Base-by-base conservation (phyloP, 2,797 vertebrate genomes). In the Bradypodion ventrale region DNA sequence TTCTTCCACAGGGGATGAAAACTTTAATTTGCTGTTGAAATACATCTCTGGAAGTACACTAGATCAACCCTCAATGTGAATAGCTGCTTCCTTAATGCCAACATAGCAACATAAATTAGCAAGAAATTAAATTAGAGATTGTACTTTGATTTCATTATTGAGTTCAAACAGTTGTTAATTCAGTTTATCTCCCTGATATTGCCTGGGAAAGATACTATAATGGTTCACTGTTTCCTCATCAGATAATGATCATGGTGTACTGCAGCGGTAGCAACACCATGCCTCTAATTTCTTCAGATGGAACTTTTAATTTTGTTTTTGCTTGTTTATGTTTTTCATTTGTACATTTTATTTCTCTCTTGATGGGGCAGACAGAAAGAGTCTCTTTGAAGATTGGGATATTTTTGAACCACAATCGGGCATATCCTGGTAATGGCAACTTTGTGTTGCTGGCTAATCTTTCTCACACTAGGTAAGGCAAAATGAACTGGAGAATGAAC, bases 81-180 rank as follows among this genome's bases (percentile, higher is more conserved):
- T 82, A 63, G 40, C n/a, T 85, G 86, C 66, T 87, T 77, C 37
- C 52, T 82, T 46, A 88, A 49, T 65, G 15, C 82, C 80, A 84
- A 56, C 77, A 83, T n/a, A 62, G 32, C 16, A 78, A 27, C 80
- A 87, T 88, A 87, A 85, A 82, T 89, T 90, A 92, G 69, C 32
- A 68, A 75, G 65, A 87, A 77, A 92, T 83, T 86, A 78, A 90
- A 89, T 88, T 89, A 90, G 78, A 68, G 87, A 83, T 89, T 88
- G 72, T 85, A 79, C 42, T 59, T 89, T 85, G 52, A 49, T 66
- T 87, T 89, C 65, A 82, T 89, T 92, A 89, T 69, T 56, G 83
- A 92, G 82, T 75, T 76, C 68, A 88, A 46, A 21, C n/a, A 72
- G 27, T 65, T 90, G 77, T 80, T 93, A 90, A 86, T 88, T 87